A percentile compares a stretch with the other conserved stretches of the same genome.
Evolutionary conservation across 2,113 vertebrate genomes (phyloP).

Genomic region (Stomatorhinus ivindoensis): DNA sequence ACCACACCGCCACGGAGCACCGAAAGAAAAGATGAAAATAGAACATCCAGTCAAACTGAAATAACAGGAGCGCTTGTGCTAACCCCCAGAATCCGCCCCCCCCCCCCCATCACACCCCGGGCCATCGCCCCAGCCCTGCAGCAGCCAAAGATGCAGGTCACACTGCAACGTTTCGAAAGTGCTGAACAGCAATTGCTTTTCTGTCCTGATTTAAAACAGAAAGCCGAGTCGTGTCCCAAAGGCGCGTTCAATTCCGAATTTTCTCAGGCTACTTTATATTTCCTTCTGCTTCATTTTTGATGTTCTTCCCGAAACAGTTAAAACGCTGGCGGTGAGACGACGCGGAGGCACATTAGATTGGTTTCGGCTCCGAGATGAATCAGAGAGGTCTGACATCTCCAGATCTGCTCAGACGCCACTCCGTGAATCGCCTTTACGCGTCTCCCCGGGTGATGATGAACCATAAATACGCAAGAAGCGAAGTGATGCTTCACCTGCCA

Average conservation of each 20-base stretch:
- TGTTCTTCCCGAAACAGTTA: neutral
- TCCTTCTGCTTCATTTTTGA: neutral
- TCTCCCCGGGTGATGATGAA: neutral
- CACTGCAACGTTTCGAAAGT: neutral
- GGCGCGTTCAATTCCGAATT: neutral
- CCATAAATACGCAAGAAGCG: neutral
- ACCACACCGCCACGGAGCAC: neutral
- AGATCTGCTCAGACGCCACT: neutral
- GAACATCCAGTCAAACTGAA: slow-evolving; percentile 1
- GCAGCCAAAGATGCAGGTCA: neutral
- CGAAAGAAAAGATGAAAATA: slow-evolving; percentile 18
- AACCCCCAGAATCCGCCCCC: slow-evolving; percentile 33
- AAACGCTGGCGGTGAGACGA: neutral
- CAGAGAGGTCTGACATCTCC: neutral
- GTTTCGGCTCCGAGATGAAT: neutral
- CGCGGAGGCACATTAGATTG: neutral
- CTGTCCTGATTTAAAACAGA: neutral
- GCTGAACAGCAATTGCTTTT: neutral
- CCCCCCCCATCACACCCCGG: neutral
- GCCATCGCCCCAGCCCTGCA: neutral
- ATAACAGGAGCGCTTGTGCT: neutral
- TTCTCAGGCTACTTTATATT: neutral
- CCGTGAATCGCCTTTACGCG: neutral
- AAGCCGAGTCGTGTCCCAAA: neutral
- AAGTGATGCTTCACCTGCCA: neutral